Percentiles rank a stretch among this genome's conserved stretches.
These are phyloP conservation scores for Paratilapia polleni DNA, from an alignment of 2,113 vertebrate genomes.

Conservation along the genomic window DNA sequence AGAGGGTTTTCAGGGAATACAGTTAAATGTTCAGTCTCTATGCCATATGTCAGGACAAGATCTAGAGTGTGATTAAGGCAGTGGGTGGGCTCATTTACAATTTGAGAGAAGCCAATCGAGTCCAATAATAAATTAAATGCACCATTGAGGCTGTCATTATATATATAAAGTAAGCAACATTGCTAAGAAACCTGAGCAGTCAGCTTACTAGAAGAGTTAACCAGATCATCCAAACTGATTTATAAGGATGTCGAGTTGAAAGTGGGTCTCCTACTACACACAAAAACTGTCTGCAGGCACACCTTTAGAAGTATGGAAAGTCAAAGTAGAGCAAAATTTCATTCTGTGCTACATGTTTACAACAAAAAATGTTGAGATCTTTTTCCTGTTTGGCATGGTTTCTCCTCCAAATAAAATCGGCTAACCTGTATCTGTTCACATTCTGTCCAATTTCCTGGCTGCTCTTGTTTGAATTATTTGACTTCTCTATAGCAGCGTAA, in stretches of 20 bases:
- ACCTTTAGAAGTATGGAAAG: too few relatives aligned
- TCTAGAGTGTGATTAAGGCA: too few relatives aligned
- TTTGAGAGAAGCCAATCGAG: too few relatives aligned
- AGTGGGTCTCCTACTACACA: not conserved
- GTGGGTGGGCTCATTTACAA: too few relatives aligned
- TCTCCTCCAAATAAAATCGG: not conserved
- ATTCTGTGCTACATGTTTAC: not conserved
- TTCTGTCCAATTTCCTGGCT: not conserved
- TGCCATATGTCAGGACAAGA: too few relatives aligned
- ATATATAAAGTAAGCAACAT: too few relatives aligned
- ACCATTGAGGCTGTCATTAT: too few relatives aligned
- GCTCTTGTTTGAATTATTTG: not conserved
- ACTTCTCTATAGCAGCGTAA: not conserved
- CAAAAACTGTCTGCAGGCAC: not conserved
- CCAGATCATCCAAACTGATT: not conserved
- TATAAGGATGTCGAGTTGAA: not conserved
- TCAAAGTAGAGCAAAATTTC: too few relatives aligned
- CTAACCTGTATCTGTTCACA: not conserved
- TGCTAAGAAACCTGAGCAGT: not conserved
- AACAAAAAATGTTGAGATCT: not conserved
- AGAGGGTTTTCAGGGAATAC: too few relatives aligned
- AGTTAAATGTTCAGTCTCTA: too few relatives aligned
- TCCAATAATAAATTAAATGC: too few relatives aligned
- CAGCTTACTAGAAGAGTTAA: not conserved
- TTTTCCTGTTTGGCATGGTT: not conserved